These are phyloP conservation scores for Synanthedon formicaeformis DNA, from an alignment of 2,888 invertebrate species.

Conservation along the genomic window DNA sequence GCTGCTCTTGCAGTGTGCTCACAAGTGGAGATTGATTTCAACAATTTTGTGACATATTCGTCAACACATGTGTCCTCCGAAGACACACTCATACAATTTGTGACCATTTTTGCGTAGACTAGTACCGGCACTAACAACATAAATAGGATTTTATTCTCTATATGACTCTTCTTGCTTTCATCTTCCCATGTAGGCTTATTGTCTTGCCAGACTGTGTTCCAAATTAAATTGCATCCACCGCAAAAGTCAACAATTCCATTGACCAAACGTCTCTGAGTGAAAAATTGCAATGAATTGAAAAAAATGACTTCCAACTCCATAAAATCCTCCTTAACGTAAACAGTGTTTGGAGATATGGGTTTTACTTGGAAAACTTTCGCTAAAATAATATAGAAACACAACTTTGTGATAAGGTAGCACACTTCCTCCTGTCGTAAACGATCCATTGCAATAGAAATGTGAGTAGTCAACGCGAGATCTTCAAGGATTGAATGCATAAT, in stretches of 20 bases:
- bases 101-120: conserved; percentile 28
- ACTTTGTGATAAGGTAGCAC: conserved; percentile 54
- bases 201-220: conserved; percentile 30
- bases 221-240: conserved; percentile 36
- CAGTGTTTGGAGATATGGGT: conserved; percentile 31
- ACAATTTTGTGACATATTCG: conserved; percentile 70
- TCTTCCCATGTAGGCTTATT: conserved; percentile 20
- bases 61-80: conserved; percentile 63
- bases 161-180: conserved; percentile 30
- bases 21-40: conserved; percentile 65
- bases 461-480: conserved; percentile 40
- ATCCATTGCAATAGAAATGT: conserved; percentile 41
- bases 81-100: conserved; percentile 8
- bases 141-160: conserved; percentile 73
- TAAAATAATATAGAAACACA: conserved; percentile 54
- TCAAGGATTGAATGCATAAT: conserved; percentile 31
- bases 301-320: conserved; percentile 31
- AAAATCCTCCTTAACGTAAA: conserved; percentile 39
- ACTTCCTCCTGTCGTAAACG: conserved; percentile 56
- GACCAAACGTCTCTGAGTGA: conserved; percentile 34
- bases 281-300: conserved; percentile 37
- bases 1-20: conserved; percentile 73
- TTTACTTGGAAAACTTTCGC: conserved; percentile 40
- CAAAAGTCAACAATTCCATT: conserved; percentile 41
- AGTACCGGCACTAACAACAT: conserved; percentile 75